phyloP scores from a whole-genome alignment of 2,113 vertebrate genomes.

The Podarcis raffonei region DNA sequence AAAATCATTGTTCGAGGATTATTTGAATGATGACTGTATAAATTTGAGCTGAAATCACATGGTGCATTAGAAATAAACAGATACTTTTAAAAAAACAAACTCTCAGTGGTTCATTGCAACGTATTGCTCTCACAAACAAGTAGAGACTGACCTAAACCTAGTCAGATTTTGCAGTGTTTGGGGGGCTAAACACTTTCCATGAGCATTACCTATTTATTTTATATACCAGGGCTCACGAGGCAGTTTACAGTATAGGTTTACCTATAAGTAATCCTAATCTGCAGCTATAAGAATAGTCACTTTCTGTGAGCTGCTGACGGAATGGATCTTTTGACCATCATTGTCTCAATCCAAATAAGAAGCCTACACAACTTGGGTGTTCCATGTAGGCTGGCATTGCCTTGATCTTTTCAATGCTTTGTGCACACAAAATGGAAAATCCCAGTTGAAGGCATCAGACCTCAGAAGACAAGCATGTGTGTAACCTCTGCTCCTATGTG shows the following conservation, averaged over 20 bases:
- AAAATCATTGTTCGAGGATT: constrained; percentile 60
- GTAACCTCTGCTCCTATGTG: background rate
- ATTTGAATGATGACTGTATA: constrained; percentile 65
- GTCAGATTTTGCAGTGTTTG: background rate
- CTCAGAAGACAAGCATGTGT: too few relatives aligned
- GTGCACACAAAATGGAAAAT: background rate
- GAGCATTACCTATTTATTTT: background rate
- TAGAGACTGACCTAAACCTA: constrained; percentile 51
- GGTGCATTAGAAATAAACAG: constrained; percentile 55
- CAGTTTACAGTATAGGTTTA: background rate
- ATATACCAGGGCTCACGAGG: too few relatives aligned
- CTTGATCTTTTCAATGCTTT: background rate
- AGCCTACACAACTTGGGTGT: background rate
- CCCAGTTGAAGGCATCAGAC: background rate
- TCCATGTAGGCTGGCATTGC: background rate
- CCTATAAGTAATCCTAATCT: background rate
- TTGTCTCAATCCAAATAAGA: background rate
- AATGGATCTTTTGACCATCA: background rate
- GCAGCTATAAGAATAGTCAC: background rate
- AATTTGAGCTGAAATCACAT: constrained; percentile 56
- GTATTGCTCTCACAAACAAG: constrained; percentile 1
- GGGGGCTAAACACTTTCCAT: background rate
- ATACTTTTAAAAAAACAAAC: constrained; percentile 13
- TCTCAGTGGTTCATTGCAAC: background rate
- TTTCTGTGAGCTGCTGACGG: background rate